These are phyloP conservation scores for Drosophila littoralis DNA, from an alignment of 1,140 invertebrate species.

Conservation along the genomic window DNA sequence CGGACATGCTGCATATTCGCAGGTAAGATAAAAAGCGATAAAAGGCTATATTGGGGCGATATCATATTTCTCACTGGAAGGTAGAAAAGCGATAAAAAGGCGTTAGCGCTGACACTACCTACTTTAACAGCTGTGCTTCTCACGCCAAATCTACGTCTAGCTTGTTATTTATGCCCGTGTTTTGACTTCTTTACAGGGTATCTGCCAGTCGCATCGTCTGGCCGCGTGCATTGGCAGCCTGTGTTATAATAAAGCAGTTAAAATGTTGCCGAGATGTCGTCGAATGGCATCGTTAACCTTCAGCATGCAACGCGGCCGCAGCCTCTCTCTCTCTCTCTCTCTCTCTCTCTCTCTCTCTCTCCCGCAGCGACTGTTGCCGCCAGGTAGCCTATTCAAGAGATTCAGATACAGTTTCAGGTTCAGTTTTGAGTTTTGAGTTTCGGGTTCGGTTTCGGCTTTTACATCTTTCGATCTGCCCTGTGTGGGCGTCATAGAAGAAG, in stretches of 20 bases:
- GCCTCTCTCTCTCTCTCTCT: neutral
- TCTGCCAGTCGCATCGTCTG: neutral
- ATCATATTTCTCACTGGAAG: too few species aligned
- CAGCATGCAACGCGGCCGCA: conserved; percentile 21
- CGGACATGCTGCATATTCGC: too few species aligned
- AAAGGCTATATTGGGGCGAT: too few species aligned
- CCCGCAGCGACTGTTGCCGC: neutral
- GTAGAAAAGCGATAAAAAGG: too few species aligned
- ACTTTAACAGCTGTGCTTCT: too few species aligned
- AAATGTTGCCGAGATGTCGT: conserved; percentile 52
- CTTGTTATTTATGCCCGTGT: too few species aligned
- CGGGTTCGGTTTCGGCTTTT: conserved; percentile 13
- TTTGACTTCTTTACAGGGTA: neutral
- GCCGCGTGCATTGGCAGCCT: conserved; percentile 23
- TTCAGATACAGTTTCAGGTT: conserved; percentile 9
- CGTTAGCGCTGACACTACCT: too few species aligned
- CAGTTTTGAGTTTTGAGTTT: too few species aligned
- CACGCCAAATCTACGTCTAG: too few species aligned
- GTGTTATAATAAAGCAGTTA: conserved; percentile 71
- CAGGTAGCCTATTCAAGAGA: conserved; percentile 38
- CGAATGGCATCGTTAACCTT: conserved; percentile 49
- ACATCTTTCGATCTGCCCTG: conserved; percentile 5
- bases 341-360: neutral
- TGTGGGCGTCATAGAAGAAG: conserved; percentile 38
- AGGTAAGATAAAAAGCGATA: too few species aligned